Evolutionary conservation across 2,113 vertebrate species (phyloP).

Genomic region (Butorides virescens): DNA sequence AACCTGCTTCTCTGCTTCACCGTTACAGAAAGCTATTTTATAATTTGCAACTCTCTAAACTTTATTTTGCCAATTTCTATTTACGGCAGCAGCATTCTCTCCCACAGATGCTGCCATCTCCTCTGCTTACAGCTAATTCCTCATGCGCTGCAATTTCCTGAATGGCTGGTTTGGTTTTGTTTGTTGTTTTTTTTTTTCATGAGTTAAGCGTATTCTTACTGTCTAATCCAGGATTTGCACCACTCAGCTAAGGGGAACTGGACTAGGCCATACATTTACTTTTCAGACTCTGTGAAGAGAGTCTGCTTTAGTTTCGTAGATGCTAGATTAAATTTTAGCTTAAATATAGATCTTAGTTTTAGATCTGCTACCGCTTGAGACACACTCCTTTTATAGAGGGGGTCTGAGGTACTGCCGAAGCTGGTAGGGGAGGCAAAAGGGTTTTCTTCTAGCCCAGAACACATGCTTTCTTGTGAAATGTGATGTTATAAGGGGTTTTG

Average conservation of each 20-base stretch:
- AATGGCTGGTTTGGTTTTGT: background rate
- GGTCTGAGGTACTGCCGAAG: background rate
- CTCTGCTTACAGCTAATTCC: background rate
- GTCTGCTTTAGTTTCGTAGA: background rate
- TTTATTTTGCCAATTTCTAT: background rate
- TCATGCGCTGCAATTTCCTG: background rate
- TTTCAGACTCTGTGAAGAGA: background rate
- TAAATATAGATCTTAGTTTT: background rate
- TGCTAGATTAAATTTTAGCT: background rate
- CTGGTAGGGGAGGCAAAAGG: background rate
- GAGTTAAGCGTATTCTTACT: background rate
- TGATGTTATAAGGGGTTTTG: background rate
- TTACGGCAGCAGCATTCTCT: background rate
- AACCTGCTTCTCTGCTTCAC: background rate
- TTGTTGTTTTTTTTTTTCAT: background rate
- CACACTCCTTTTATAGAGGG: background rate
- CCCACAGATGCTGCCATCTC: background rate
- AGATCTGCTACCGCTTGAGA: background rate
- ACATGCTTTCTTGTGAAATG: background rate
- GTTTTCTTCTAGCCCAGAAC: background rate
- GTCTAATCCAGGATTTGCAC: background rate
- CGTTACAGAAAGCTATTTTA: background rate
- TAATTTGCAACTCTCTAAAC: background rate
- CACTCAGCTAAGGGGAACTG: background rate
- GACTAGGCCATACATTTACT: background rate